Evolutionary conservation across 1,140 invertebrate species (phyloP).

Genomic region (Monochamus saltuarius): DNA sequence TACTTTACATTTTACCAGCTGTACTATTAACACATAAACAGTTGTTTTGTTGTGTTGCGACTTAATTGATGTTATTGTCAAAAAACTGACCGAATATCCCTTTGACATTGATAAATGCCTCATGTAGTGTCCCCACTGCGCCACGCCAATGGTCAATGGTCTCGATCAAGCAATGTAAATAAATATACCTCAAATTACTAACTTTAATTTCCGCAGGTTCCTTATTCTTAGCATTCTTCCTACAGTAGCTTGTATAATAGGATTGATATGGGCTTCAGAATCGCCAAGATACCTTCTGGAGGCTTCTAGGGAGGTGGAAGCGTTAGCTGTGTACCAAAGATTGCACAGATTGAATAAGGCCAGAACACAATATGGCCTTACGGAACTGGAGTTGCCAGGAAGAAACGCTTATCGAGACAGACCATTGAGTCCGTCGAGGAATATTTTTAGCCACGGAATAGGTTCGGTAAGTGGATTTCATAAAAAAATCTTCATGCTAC

Average conservation of each 20-base stretch:
- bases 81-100: too few species aligned
- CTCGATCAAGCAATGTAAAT: too few species aligned
- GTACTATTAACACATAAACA: too few species aligned
- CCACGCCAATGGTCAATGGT: too few species aligned
- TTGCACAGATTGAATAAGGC: slow-evolving; percentile 46
- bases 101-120: too few species aligned
- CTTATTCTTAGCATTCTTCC: slow-evolving; percentile 68
- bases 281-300: slow-evolving; percentile 75
- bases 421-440: slow-evolving; percentile 40
- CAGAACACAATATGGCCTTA: slow-evolving; percentile 58
- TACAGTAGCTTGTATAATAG: slow-evolving; percentile 66
- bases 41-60: too few species aligned
- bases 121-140: too few species aligned
- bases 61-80: too few species aligned
- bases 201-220: slow-evolving; percentile 20
- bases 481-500: background rate
- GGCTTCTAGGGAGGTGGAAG: slow-evolving; percentile 71
- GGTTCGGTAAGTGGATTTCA: slow-evolving; percentile 43
- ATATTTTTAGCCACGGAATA: slow-evolving; percentile 39
- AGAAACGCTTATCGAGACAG: slow-evolving; percentile 55
- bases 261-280: slow-evolving; percentile 75
- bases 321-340: slow-evolving; percentile 72
- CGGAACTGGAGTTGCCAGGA: slow-evolving; percentile 68
- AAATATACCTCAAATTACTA: background rate
- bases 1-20: too few species aligned